Base-by-base conservation (phyloP, 1,140 invertebrate species). In the Conopomorpha cramerella region DNA sequence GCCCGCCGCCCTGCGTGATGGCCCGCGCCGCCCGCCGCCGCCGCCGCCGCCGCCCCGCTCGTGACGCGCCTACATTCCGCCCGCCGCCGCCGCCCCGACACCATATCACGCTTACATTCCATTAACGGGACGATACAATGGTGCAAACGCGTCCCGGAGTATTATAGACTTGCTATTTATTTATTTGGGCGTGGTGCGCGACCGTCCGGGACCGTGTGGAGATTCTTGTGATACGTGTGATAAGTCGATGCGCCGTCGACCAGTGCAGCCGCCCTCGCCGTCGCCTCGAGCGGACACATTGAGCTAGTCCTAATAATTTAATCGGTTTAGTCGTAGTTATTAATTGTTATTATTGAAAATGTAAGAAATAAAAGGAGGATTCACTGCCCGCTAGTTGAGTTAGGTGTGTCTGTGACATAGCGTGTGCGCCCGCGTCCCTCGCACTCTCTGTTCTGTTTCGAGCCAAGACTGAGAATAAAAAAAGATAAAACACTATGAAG, bases 161-260 rank as follows among this genome's bases (percentile, higher is more conserved):
- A 65, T 66, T 71, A 71, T 71, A 74, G 64, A 74, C 68, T 74
- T 61, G 64, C 34, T 73, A 73, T 73, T 73, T 74, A 74, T 74
- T 73, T 74, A 71, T 67, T 65, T 51, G 61, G 61, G 54, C 56
- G 54, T 43, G 51, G 40, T 39, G 31, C 30, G 41, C 43, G 40
- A 41, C 42, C 41, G 26, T 28, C 31, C 32, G 16, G 43, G 16
- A 34, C 28, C 13, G 15, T 26, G 30, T 8, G 34, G 29, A 18
- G 8, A 8, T 8, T 10, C 26, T 34, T 19, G 38, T 19, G 38
- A 29, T 19, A 25, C 13, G 12, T 36, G 39, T 41, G 39, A 41
- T 36, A 41, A 29, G 13, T 29, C 13, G 28, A 10, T 10, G 11
- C 28, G 28, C 13, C 15, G 19, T 30, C 26, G 31, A n/a, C 32